Base-by-base conservation (phyloP, 2,113 vertebrate species). In the Rhipidura dahli region DNA sequence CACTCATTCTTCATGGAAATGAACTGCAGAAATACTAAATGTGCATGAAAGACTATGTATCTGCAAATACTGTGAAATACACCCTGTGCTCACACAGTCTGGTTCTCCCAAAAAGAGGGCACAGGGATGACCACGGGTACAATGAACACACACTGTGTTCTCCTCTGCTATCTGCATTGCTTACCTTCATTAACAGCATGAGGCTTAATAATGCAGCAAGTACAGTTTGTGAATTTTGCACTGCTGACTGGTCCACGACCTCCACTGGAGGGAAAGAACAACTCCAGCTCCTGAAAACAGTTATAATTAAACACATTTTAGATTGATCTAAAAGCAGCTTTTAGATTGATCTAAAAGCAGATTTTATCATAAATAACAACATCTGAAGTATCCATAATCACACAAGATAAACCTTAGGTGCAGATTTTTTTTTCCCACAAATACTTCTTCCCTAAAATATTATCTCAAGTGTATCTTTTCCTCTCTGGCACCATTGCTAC, bases 191-290 rank as follows among this genome's bases (percentile, higher is more conserved):
- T 98, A 95, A 99, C 47, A 11, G 99, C 99, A 63, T 99, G 99
- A 80, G 99, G 99, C 90, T 99, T 99, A 97, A 99, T 98, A 97
- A 99, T 97, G 91, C 99, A 99, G 84, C 99, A 99, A 44, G 99
- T 99, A 95, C 98, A 98, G 83, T 98, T 97, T 18, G 98, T 98
- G 83, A 97, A 99, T 37, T 94, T 91, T 77, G 99, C 99, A 54
- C 99, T 99, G 95, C 98, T 99, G 60, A 96, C 89, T 39, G 99
- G 99, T n/a, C 99, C 99, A 18, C 73, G 98, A 64, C 98, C 98
- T 93, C 98, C 97, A 26, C 98, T 98, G 11, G 99, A 99, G 49
- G 99, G 99, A 78, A 99, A 99, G 97, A 99, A 99, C 76, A 99
- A 98, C 93, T 99, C 99, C 94, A 99, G 97, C 92, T 99, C 99